Evolutionary conservation across 2,888 invertebrate species (phyloP).

Genomic region (Linnaemya vulpina): DNA sequence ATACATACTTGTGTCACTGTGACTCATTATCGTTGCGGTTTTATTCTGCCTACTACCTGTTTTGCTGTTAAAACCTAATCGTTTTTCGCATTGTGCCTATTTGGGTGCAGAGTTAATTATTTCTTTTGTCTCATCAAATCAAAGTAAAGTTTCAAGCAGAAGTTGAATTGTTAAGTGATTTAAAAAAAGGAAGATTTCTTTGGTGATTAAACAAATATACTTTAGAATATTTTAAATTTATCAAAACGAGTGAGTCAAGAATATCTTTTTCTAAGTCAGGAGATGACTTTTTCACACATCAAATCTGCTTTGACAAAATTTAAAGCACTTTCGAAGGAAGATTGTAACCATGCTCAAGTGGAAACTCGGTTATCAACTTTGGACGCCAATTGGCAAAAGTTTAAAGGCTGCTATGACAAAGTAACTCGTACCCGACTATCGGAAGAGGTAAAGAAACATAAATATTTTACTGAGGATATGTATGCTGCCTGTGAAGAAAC

Average conservation of each 20-base stretch:
- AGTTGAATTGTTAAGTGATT: too few relatives aligned
- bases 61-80: too few relatives aligned
- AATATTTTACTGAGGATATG: conserved; percentile 32
- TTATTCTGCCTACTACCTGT: too few relatives aligned
- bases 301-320: conserved; percentile 6
- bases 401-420: conserved; percentile 14
- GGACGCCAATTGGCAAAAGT: conserved; percentile 15
- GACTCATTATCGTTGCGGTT: too few relatives aligned
- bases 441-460: conserved; percentile 17
- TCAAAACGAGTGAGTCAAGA: conserved; percentile 34
- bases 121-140: too few relatives aligned
- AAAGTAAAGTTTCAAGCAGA: too few relatives aligned
- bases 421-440: conserved; percentile 14
- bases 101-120: too few relatives aligned
- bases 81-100: too few relatives aligned
- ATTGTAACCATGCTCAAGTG: conserved; percentile 18
- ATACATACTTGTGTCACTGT: too few relatives aligned
- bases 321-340: conserved; percentile 13
- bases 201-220: too few relatives aligned
- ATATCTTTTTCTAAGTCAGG: conserved; percentile 1
- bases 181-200: too few relatives aligned
- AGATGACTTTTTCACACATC: conserved; percentile 25
- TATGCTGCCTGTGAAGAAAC: conserved; percentile 16
- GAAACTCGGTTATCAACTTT: conserved; percentile 25
- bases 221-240: too few relatives aligned